phyloP scores from a whole-genome alignment of 2,888 invertebrate species.

The Leptura quadrifasciata region DNA sequence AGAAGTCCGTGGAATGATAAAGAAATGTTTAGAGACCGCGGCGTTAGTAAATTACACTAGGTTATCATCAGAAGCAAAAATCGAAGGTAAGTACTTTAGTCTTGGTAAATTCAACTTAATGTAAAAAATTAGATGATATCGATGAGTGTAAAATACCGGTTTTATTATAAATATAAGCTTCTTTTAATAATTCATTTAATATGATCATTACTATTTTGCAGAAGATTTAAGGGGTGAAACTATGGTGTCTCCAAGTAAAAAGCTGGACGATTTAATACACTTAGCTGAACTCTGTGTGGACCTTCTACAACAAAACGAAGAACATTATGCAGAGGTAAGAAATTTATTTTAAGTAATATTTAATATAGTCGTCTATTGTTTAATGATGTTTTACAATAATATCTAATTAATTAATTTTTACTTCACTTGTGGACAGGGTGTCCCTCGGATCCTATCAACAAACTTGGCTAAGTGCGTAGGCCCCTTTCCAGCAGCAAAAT shows the following conservation, averaged over 20 bases:
- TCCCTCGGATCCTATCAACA: not conserved
- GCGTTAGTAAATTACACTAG: constrained; percentile 98
- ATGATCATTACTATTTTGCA: constrained; percentile 66
- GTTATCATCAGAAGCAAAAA: constrained; percentile 96
- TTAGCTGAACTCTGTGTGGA: constrained; percentile 99
- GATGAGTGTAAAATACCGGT: not conserved
- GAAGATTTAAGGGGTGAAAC: constrained; percentile 89
- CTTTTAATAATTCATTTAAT: not conserved
- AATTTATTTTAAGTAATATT: not conserved
- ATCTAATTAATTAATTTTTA: not conserved
- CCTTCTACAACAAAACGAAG: constrained; percentile 98
- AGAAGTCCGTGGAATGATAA: constrained; percentile 96
- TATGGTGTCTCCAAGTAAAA: constrained; percentile 89
- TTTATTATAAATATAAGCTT: not conserved
- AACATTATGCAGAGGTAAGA: constrained; percentile 99
- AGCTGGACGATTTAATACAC: constrained; percentile 96
- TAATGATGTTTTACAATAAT: not conserved
- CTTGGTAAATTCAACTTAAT: no score
- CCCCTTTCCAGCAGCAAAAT: no score
- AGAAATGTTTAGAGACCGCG: constrained; percentile 97
- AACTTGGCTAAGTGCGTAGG: not conserved
- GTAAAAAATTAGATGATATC: no score
- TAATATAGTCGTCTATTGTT: not conserved
- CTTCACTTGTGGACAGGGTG: not conserved
- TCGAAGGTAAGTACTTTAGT: constrained; percentile 85